These are phyloP conservation scores for Dinomys branickii DNA, from an alignment of 2,113 vertebrate species.

Conservation along the genomic window DNA sequence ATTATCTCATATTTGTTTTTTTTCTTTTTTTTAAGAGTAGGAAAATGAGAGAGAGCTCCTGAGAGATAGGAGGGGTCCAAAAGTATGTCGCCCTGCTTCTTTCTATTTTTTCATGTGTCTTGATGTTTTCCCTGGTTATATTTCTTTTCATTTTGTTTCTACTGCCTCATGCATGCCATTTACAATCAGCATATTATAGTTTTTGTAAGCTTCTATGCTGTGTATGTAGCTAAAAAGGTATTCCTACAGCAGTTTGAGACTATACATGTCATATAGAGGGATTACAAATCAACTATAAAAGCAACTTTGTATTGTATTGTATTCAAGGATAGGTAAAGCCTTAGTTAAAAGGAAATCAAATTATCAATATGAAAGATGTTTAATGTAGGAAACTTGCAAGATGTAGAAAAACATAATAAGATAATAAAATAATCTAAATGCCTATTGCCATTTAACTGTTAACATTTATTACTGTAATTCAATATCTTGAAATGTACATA, in stretches of 20 bases:
- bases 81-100: neutral
- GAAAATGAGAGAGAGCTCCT: neutral
- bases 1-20: neutral
- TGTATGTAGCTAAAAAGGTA: neutral
- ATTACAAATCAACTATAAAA: neutral
- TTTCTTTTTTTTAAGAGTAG: neutral
- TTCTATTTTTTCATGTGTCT: neutral
- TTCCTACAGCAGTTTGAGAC: neutral
- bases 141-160: neutral
- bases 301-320: neutral
- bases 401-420: constrained; percentile 4
- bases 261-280: neutral
- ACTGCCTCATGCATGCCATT: neutral
- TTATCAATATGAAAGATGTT: neutral
- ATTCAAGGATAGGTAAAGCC: neutral
- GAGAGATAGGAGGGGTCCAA: neutral
- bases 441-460: neutral
- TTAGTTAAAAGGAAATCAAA: neutral
- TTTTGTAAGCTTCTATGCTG: neutral
- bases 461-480: neutral
- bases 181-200: neutral
- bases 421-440: neutral
- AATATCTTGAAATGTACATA: neutral
- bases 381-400: constrained; percentile 18
- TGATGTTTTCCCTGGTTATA: neutral